Evolutionary conservation across 2,113 vertebrate species (phyloP), one percentile per base, ranked within the genome.

Genomic region (Anoura caudifer): DNA sequence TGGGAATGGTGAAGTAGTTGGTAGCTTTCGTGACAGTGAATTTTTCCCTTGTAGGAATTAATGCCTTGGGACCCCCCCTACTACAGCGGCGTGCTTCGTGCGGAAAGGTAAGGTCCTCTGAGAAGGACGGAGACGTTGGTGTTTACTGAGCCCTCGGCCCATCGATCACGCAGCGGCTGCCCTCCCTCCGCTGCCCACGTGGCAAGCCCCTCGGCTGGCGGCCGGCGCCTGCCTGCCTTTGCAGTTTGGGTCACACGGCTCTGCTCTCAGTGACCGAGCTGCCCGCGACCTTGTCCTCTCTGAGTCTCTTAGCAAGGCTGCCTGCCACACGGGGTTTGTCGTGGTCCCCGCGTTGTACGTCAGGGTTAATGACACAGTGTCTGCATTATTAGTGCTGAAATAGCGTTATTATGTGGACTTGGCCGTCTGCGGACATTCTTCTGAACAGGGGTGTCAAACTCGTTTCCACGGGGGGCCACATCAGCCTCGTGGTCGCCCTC

Each of bases 21-120:
- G 4, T 81, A 26, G 31, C 50, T 88, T 73, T 96, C 73, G 20
- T 75, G 87, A 77, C 72, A 50, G n/a, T 84, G 63, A 91, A 84
- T 93, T 94, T 59, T 96, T 90, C 13, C 77, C 11, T 97, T 98
- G 81, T 91, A 99, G 99, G 99, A 99, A 91, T 95, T 99, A 54
- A 99, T 99, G 99, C 99, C 99, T 0, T 99, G 99, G 99, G 99
- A 99, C 97, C 99, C 99, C 65, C 99, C 99, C 0, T 99, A 99
- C 97, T 99, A 99, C 94, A 99, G 99, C 19, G 99, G 99, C 1
- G 98, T 99, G 36, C 96, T 99, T 90, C 99, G 99, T 93, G 99
- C 99, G 94, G 99, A 99, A 98, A 99, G 99, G 99, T 99, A 97
- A 98, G 99, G 99, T 94, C 83, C 82, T 94, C 38, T 9, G 70